A percentile compares a stretch with the other conserved stretches of the same genome.
Conservation (phyloP, 2,113 vertebrate genomes). For the Gambusia holbrooki region DNA sequence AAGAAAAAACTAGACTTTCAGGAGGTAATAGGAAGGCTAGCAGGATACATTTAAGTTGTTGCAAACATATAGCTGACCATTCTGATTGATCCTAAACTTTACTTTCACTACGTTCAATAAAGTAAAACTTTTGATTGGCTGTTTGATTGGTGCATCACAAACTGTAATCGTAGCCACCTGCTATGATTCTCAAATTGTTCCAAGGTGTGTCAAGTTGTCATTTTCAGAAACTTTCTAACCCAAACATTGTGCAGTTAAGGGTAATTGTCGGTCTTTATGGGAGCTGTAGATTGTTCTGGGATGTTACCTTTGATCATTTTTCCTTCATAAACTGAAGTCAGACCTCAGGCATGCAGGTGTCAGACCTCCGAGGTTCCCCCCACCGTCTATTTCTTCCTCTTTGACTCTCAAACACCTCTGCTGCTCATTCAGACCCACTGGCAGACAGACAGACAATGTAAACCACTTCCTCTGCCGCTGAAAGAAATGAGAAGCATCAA, state of each 20-base stretch:
- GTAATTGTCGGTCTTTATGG: not conserved
- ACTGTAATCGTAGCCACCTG: not conserved
- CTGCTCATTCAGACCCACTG: slow-evolving; percentile 34
- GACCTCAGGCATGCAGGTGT: slow-evolving; percentile 26
- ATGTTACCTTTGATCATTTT: slow-evolving; percentile 7
- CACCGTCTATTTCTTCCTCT: slow-evolving; percentile 15
- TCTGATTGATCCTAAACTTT: not conserved
- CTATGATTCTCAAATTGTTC: not conserved
- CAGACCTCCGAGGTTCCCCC: slow-evolving; percentile 8
- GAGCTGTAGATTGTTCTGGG: not conserved
- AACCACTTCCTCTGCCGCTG: slow-evolving; percentile 48
- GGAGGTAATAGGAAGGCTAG: no score
- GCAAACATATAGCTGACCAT: not conserved
- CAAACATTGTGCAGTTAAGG: not conserved
- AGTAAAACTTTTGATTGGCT: no score
- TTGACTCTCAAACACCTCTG: slow-evolving; percentile 39
- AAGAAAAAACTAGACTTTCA: no score
- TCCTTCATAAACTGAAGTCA: not conserved
- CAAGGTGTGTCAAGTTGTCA: not conserved
- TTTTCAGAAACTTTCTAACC: not conserved
- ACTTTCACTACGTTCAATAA: not conserved
- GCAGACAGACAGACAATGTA: slow-evolving; percentile 11
- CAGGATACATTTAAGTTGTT: no score
- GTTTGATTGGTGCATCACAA: not conserved
- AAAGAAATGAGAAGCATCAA: slow-evolving; percentile 43